Base-by-base conservation (phyloP, 2,113 vertebrate species). In the Gallinago media region DNA sequence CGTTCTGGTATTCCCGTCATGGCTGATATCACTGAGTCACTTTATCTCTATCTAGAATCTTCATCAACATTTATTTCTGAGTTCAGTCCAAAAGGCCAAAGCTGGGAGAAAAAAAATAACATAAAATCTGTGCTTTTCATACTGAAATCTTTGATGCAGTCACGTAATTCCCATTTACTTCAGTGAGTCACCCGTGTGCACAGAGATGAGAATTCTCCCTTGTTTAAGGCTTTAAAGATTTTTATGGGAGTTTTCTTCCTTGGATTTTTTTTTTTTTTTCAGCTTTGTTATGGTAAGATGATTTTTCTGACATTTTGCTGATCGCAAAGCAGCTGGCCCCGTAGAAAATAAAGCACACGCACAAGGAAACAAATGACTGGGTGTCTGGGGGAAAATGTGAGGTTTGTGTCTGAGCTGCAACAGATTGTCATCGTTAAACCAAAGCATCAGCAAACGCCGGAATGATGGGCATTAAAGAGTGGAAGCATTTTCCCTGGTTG, bases 261-360 rank as follows among this genome's bases (percentile, higher is more conserved):
- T 95, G 97, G 97, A 94, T 97, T 98, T 22, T 97, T 96, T 97
- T 20, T 20, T 97, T 96, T 97, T 92, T 95, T 96, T 96, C 93
- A 90, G 91, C 80, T 97, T 89, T 97, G 96, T 97, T 96, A 94
- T 94, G 82, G 93, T 92, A 96, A 97, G 96, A 95, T 89, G 85
- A 92, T 96, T 97, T 96, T 92, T 78, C 96, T 97, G 97, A 97
- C 97, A 98, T 98, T 98, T 98, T 6, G 16, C 85, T 96, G 92
- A 97, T 98, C 94, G 95, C 86, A 96, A 97, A 92, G 95, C 97
- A 98, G 95, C 97, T 98, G 97, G 92, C 83, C 98, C 96, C 83
- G 77, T 96, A 96, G 96, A 97, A 97, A 96, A 89, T 89, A 95
- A 92, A 92, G 89, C 71, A 8, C 83, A 84, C 40, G 55, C 88